phyloP scores from a whole-genome alignment of 2,797 vertebrate species.

The Xyrichtys novacula region DNA sequence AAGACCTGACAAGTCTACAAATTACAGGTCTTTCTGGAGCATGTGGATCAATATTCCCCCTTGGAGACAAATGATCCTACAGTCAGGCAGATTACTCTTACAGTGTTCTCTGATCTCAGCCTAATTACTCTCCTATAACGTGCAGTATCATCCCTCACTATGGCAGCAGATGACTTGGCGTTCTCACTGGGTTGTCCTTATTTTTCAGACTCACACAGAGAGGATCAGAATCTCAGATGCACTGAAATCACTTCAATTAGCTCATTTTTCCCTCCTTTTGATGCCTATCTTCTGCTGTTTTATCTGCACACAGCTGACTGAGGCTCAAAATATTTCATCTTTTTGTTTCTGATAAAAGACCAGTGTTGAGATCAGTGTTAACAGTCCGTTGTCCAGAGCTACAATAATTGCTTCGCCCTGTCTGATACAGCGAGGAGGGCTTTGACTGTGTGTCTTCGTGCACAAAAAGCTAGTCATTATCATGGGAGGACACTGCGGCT shows the following conservation, averaged over 20 bases:
- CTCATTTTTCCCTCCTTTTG: conserved; percentile 31
- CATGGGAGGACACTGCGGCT: not conserved
- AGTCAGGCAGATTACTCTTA: conserved; percentile 28
- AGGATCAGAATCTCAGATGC: conserved; percentile 32
- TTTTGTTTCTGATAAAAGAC: conserved; percentile 22
- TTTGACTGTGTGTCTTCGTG: conserved; percentile 8
- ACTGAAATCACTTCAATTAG: conserved; percentile 35
- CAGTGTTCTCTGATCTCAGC: conserved; percentile 43
- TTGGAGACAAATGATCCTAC: conserved; percentile 18
- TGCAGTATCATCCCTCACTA: conserved; percentile 36
- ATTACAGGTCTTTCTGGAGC: conserved; percentile 1
- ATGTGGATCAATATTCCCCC: conserved; percentile 35
- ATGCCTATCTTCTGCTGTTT: conserved; percentile 40
- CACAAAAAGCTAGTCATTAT: conserved; percentile 30
- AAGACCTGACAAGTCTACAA: not conserved
- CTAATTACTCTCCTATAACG: conserved; percentile 35
- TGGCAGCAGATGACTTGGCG: conserved; percentile 16
- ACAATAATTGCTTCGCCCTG: conserved; percentile 27
- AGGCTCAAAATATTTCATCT: conserved; percentile 4
- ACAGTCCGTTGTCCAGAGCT: conserved; percentile 26
- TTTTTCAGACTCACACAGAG: conserved; percentile 16
- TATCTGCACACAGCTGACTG: conserved; percentile 12
- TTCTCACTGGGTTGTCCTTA: conserved; percentile 10
- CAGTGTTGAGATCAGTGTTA: conserved; percentile 24
- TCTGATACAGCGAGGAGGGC: conserved; percentile 3